Evolutionary conservation across 2,888 invertebrate species (phyloP), one percentile per base, ranked within the genome.

Genomic region (Agrochola circellaris): DNA sequence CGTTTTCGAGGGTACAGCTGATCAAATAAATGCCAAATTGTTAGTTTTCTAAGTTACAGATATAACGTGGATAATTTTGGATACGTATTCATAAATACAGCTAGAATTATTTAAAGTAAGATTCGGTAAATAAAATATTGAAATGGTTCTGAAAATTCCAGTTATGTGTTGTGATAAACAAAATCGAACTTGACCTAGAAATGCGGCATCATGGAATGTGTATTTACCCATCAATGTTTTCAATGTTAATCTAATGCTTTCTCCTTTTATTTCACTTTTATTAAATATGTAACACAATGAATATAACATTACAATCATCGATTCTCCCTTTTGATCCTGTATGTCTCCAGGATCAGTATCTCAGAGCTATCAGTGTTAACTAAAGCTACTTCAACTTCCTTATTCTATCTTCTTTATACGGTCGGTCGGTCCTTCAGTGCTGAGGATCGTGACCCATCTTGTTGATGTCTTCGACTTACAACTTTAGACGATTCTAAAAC

Each of bases 121-220:
- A 30, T 75, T 75, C 7, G 17, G 23, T 30, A 26, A n/a, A n/a
- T n/a, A 51, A 11, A 68, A 34, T 58, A 42, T 79, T 73, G n/a
- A 15, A 61, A 45, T 75, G 56, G n/a, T 48, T 56, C 60, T 48
- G 15, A 66, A 15, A 11, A 54, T 79, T 74, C n/a, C 30, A 61
- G 42, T 70, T 62, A 20, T 23, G 30, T 15, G 26, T 51, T 42
- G 2, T 45, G 26, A 62, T 71, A 75, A 58, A 67, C 42, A 61
- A 42, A 61, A 75, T 66, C 15, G 34, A 81, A 70, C 61, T 75
- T 81, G 70, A 75, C 69, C 69, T 70, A 58, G n/a, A 58, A 56
- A 71, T 77, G 23, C 34, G 30, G 38, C 23, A 51, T 70, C 58
- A 34, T 8, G 30, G 54, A 58, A 17, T 51, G n/a, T 51, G 11